Evolutionary conservation across 1,140 invertebrate species (phyloP), one percentile per base, ranked within the genome.

Genomic region (Drosophila nebulosa): DNA sequence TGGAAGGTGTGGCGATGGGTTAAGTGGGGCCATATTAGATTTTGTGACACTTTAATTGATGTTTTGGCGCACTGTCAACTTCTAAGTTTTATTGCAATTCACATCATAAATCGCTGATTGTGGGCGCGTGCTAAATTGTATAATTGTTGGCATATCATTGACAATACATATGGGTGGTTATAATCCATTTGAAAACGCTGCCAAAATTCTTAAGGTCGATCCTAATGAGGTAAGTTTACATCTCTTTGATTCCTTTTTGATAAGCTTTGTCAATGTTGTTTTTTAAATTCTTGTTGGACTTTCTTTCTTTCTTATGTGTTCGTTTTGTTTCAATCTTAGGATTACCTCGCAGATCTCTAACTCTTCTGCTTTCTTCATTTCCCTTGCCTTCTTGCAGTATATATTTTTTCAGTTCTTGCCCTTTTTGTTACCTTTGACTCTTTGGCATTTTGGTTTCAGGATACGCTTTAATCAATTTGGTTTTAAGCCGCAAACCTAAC

Each of bases 41-140:
- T 74, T 78, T 81, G 83, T 88, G 78, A 64, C 65, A 70, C 81
- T 88, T 78, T 88, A 86, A 88, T 86, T 86, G 81, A 74, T 81
- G 81, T 81, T 86, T 81, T 80, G 77, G 77, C 74, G 56, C 69
- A 39, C 67, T 53, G 73, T 69, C 69, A 60, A 86, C 57, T 70
- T 80, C 73, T 53, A 64, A 74, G 53, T 74, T 57, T 58, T 58
- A 58, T 58, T 27, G 56, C 56, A 55, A 55, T 55, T 55, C 52
- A 55, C 27, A 30, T 58, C 30, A 56, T 56, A 27, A 56, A 56
- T 56, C 26, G 52, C 52, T 55, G 52, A 55, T 55, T 55, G 52
- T 18, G 52, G 39, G 39, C 16, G 39, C 39, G 39, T 46, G 39
- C 16, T 2, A 46, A 21, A 18, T 46, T 7, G 18, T 18, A 46